Evolutionary conservation across 37 sponge, comb jelly and placozoan species (phyloP), one percentile per base, ranked within the genome.

Genomic region (Chondrosia reniformis): DNA sequence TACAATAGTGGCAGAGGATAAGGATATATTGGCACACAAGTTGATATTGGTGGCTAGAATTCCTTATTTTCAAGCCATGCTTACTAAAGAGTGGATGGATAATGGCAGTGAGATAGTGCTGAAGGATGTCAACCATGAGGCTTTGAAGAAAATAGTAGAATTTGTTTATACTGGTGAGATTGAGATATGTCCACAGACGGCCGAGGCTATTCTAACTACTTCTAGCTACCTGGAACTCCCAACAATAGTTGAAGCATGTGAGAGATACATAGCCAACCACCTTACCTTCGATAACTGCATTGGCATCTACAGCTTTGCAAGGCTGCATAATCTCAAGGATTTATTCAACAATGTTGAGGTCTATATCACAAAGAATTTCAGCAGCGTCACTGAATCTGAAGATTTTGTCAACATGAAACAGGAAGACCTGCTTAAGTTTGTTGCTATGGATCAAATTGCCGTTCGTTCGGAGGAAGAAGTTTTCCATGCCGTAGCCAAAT

Each of bases 1-100:
- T 42, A 77, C 82, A 21, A 75, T 94, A 43, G 67, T 91, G 3
- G 84, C 78, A 17, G 74, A 67, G 49, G 75, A 79, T 46, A 32
- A n/a, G 0, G 56, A 63, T 0, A 81, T 94, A 1, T 21, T 79
- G 22, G 89, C 95, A 0, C 95, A 94, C 45, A 78, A 76, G 45
- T 39, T 88, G 15, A 84, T 94, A 25, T 72, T 94, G 57, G 95
- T 92, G 13, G 91, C 95, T 6, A 55, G 24, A 32, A 40, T 88
- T 5, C 95, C 95, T 7, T 94, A 88, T 75, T 94, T 94, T 74
- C 87, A 69, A 43, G 86, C 92, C 52, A 85, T 94, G 92, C 82
- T 94, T 75, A 76, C 85, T 15, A 63, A 76, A 6, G 67, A 87
- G 79, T 73, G 80, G 36, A 87, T 88, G 46, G 41, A 82, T 0